Evolutionary conservation across 2,797 vertebrate genomes (phyloP).

Genomic region (Rhynchonycteris naso): DNA sequence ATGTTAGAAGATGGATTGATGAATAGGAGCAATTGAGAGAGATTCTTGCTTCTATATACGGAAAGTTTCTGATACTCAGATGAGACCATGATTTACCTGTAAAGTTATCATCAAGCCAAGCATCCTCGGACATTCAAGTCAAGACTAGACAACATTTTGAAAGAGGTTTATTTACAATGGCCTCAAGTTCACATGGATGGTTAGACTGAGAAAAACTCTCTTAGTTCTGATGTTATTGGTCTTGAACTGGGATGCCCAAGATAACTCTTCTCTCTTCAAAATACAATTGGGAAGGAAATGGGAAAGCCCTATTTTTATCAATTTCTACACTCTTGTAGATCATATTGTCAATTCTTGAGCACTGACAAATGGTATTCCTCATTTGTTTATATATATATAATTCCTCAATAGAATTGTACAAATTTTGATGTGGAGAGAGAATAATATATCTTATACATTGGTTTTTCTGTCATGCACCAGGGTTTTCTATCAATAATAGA

Average conservation of each 20-base stretch:
- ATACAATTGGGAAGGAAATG: neutral
- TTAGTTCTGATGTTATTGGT: neutral
- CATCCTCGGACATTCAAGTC: neutral
- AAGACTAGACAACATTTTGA: neutral
- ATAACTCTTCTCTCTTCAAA: neutral
- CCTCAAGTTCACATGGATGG: neutral
- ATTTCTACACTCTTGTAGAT: neutral
- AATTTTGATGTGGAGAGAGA: neutral
- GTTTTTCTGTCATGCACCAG: neutral
- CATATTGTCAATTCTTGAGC: neutral
- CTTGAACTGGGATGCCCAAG: neutral
- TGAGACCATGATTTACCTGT: neutral
- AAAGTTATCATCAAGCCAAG: neutral
- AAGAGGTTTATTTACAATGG: neutral
- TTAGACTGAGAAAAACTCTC: neutral
- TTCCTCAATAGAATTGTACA: constrained; percentile 3
- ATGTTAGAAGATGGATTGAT: neutral
- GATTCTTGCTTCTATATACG: neutral
- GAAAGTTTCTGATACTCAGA: neutral
- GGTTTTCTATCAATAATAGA: neutral
- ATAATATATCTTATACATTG: neutral
- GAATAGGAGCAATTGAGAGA: neutral
- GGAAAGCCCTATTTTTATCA: neutral
- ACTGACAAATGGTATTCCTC: neutral
- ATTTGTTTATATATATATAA: neutral